Conservation (phyloP, 2,888 invertebrate species). For the Eretmocerus hayati region DNA sequence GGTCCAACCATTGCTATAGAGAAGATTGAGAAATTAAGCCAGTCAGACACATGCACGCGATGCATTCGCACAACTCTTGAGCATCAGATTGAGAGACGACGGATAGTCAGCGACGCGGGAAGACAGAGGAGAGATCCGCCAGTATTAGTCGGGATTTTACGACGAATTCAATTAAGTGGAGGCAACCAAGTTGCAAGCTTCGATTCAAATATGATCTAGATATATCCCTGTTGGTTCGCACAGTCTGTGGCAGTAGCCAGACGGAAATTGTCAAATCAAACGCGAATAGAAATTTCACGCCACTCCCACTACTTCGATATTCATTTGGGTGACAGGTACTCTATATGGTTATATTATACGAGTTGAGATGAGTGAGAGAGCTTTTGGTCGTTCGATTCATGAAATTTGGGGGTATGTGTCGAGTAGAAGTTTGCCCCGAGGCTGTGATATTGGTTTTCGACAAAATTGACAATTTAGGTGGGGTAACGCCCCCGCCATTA, state of each 20-base stretch:
- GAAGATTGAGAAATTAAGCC: constrained; percentile 45
- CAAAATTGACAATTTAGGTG: constrained; percentile 20
- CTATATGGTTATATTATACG: too few species aligned
- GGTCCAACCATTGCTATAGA: constrained; percentile 97
- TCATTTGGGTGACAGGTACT: not conserved
- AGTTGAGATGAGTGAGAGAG: too few species aligned
- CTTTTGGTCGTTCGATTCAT: not conserved
- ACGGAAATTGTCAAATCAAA: constrained; percentile 22
- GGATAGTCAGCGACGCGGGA: constrained; percentile 12
- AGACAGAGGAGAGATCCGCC: too few species aligned
- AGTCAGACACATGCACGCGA: not conserved
- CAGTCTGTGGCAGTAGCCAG: not conserved
- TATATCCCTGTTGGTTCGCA: too few species aligned
- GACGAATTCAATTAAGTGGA: not conserved
- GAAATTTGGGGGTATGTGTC: not conserved
- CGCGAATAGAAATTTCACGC: constrained; percentile 19
- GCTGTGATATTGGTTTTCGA: constrained; percentile 12
- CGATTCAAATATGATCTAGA: too few species aligned
- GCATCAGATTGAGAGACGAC: not conserved
- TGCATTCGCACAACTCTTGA: too few species aligned
- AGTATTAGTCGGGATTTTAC: constrained; percentile 12
- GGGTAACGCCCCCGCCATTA: constrained; percentile 8
- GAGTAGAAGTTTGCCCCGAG: not conserved
- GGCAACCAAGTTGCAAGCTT: too few species aligned
- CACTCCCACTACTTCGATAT: constrained; percentile 1